These are phyloP conservation scores for Parnassius glacialis DNA, from an alignment of 2,888 invertebrate species.

Conservation along the genomic window DNA sequence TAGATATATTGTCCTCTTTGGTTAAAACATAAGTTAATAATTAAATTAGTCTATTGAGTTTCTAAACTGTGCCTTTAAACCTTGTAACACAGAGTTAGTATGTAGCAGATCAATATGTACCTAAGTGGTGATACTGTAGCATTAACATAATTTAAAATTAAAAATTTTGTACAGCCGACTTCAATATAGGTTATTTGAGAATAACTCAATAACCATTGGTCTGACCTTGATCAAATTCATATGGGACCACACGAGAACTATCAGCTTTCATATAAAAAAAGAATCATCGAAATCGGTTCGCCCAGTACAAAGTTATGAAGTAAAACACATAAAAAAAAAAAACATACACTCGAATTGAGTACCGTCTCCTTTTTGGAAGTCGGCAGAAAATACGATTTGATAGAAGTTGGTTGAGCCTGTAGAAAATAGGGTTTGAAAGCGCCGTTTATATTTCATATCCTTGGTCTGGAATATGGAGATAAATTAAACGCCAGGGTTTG, in stretches of 20 bases:
- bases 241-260: too few relatives aligned
- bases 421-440: conserved; percentile 18
- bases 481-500: conserved; percentile 1
- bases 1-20: conserved; percentile 4
- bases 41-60: background rate
- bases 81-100: conserved; percentile 13
- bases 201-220: too few relatives aligned
- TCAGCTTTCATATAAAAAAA: too few relatives aligned
- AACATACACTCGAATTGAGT: too few relatives aligned
- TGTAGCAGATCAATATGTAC: conserved; percentile 12
- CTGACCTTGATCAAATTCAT: too few relatives aligned
- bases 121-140: background rate
- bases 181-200: too few relatives aligned
- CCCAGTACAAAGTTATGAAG: too few relatives aligned
- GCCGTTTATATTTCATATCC: conserved; percentile 11
- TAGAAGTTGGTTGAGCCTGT: background rate
- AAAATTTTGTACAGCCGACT: too few relatives aligned
- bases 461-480: background rate
- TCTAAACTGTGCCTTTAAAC: background rate
- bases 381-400: background rate
- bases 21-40: conserved; percentile 2
- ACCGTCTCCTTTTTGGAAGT: too few relatives aligned
- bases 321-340: too few relatives aligned
- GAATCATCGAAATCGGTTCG: too few relatives aligned
- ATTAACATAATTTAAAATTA: too few relatives aligned